phyloP scores from a whole-genome alignment of 1,140 invertebrate species.

The Cryptotermes secundus region DNA sequence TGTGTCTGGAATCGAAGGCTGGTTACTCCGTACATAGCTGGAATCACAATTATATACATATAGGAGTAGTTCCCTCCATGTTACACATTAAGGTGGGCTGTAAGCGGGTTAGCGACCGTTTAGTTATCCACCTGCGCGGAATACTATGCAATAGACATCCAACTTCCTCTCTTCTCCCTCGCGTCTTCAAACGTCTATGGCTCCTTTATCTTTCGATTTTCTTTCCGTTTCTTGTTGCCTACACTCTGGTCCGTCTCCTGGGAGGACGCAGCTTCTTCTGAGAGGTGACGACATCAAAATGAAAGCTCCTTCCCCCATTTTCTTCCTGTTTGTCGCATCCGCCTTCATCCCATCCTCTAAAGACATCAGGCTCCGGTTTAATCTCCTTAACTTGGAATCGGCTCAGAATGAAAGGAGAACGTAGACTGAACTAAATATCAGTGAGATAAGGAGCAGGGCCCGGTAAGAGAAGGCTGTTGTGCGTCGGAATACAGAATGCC shows the following conservation, averaged over 20 bases:
- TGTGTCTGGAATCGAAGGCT: no score
- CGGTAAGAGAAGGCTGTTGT: not conserved
- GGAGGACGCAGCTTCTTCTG: not conserved
- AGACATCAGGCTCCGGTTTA: not conserved
- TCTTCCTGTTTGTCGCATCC: no score
- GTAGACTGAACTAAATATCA: not conserved
- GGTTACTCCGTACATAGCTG: no score
- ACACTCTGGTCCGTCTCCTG: not conserved
- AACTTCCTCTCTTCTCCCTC: not conserved
- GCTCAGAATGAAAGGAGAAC: not conserved
- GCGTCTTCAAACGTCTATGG: not conserved
- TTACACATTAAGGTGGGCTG: no score
- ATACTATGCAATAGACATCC: not conserved
- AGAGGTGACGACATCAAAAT: not conserved
- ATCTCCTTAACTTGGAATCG: not conserved
- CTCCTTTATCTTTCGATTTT: conserved; percentile 7
- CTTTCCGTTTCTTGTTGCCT: not conserved
- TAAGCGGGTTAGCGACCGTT: no score
- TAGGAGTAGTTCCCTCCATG: no score
- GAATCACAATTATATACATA: no score
- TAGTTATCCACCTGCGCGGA: not conserved
- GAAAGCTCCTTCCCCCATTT: not conserved
- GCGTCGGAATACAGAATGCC: not conserved
- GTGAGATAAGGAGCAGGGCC: not conserved
- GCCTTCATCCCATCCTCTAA: no score